Conservation (phyloP, 2,797 vertebrate genomes). For the Schizothorax lantsangensis region DNA sequence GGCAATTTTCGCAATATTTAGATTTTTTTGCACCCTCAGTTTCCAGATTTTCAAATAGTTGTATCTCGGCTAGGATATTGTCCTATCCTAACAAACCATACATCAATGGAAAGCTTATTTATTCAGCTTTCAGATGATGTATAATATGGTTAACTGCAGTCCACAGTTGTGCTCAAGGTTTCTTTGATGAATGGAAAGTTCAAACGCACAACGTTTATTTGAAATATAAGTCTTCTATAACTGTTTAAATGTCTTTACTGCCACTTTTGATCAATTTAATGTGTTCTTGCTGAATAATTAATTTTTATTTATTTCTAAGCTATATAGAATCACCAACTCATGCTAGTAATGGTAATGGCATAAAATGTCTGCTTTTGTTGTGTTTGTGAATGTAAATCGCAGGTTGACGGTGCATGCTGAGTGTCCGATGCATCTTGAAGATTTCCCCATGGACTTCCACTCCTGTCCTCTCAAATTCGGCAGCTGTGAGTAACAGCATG, state of each 20-base stretch:
- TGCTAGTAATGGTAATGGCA: background rate
- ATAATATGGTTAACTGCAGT: too few species aligned
- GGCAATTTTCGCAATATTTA: too few species aligned
- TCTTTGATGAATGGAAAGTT: too few species aligned
- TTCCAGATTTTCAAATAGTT: too few species aligned
- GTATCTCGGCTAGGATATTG: too few species aligned
- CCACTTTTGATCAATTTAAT: background rate
- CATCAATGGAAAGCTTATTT: too few species aligned
- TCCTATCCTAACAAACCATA: too few species aligned
- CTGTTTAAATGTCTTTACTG: background rate
- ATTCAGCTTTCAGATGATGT: too few species aligned
- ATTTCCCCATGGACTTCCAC: conserved; percentile 99
- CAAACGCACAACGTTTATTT: too few species aligned
- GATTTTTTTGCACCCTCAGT: too few species aligned
- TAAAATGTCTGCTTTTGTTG: background rate
- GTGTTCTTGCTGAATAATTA: background rate
- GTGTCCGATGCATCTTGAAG: conserved; percentile 99
- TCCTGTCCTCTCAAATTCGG: conserved; percentile 99
- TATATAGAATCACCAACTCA: background rate
- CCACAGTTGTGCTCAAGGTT: too few species aligned
- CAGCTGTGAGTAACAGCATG: conserved; percentile 92
- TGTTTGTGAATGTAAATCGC: conserved; percentile 46
- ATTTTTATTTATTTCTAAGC: background rate
- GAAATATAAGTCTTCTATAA: background rate
- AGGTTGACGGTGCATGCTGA: conserved; percentile 99